Evolutionary conservation across 1,140 invertebrate genomes (phyloP).

Genomic region (Phocides pigmalion): DNA sequence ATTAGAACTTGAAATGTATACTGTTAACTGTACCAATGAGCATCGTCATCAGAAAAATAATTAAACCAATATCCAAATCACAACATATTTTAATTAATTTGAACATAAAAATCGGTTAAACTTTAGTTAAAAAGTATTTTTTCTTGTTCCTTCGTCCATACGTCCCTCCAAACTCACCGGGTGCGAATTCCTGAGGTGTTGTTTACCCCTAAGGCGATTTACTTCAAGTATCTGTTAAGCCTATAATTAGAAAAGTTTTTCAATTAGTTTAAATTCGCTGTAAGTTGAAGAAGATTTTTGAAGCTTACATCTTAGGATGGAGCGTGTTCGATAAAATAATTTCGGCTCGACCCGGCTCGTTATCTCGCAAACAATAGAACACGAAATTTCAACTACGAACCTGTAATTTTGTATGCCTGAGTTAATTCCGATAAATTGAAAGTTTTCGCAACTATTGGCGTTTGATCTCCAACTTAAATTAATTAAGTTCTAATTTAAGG

Average conservation of each 20-base stretch:
- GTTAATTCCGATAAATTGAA: slow-evolving; percentile 11
- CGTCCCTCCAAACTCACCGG: slow-evolving; percentile 45
- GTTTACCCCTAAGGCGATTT: slow-evolving; percentile 82
- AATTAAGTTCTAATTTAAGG: too few relatives aligned
- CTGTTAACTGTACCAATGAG: too few relatives aligned
- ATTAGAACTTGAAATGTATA: too few relatives aligned
- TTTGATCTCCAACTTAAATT: slow-evolving; percentile 13
- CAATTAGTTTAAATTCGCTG: slow-evolving; percentile 81
- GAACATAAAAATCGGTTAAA: too few relatives aligned
- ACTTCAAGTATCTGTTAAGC: slow-evolving; percentile 80
- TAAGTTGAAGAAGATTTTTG: slow-evolving; percentile 74
- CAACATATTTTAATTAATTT: too few relatives aligned
- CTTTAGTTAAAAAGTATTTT: background rate
- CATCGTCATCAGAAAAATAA: too few relatives aligned
- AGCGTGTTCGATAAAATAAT: slow-evolving; percentile 52
- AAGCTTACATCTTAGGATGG: slow-evolving; percentile 64
- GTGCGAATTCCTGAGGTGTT: slow-evolving; percentile 77
- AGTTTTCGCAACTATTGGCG: too few relatives aligned
- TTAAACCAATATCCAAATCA: too few relatives aligned
- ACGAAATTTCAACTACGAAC: slow-evolving; percentile 7
- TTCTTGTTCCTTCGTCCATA: slow-evolving; percentile 35
- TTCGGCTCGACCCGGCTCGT: slow-evolving; percentile 11
- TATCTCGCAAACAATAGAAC: slow-evolving; percentile 12
- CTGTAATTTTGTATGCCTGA: background rate
- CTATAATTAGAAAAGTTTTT: slow-evolving; percentile 83